Evolutionary conservation across 2,888 invertebrate genomes (phyloP), one percentile per base, ranked within the genome.

Genomic region (Leptothorax acervorum): DNA sequence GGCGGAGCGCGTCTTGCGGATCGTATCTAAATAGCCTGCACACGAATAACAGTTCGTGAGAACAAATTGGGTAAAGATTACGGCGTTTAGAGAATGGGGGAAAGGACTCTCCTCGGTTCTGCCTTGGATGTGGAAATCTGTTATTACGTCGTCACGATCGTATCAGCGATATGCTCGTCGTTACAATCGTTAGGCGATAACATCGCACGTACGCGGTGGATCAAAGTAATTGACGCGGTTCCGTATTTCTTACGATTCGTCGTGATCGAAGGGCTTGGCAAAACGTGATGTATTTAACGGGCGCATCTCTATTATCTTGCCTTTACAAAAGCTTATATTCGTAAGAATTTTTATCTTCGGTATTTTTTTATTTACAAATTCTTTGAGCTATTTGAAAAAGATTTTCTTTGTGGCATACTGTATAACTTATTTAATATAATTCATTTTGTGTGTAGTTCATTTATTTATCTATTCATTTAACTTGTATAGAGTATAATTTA

Each of bases 121-220:
- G 15, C 57, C 53, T 57, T 55, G 28, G 8, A 65, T 65, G 42
- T 78, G 48, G 28, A 79, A 71, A 79, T 79, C 48, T 79, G 35
- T 71, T 79, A 79, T 79, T 79, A 79, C 12, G 18, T 79, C 60
- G 79, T 79, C 79, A 79, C 48, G 79, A 79, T 79, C 23, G 39
- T 60, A 71, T 62, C 71, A 79, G 28, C 48, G 60, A 79, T 60
- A 60, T 9, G 48, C n/a, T 45, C 28, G 55, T 45, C 28, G 8
- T 79, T 35, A 35, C 6, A 35, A 1, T 35, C 35, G 35, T 48
- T 79, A 79, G 60, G 12, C 48, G 79, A 79, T 79, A 79, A 79
- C 31, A 79, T 79, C 48, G 48, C 9, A 53, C 28, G 48, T 15
- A 70, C 45, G 57, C 55, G 45, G 48, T 45, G 23, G 12, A 71